These are phyloP conservation scores for Aurelia aurita DNA, from an alignment of 30 jellyfish, hydroid and myxozoan species.

Conservation along the genomic window DNA sequence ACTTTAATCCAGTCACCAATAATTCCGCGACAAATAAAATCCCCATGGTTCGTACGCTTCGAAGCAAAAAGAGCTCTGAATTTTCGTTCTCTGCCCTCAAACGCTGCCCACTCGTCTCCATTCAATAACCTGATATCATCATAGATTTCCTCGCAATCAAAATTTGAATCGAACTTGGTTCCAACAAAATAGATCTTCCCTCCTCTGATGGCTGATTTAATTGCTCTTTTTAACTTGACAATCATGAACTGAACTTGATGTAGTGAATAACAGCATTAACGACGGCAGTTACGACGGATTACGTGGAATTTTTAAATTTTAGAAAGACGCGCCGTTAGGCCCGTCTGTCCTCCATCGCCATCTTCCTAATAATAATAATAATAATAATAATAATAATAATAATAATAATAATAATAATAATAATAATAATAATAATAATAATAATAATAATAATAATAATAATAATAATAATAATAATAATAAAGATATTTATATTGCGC, in stretches of 20 bases:
- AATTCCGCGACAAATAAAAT: too few species aligned
- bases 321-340: constrained; percentile 19
- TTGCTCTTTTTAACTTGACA: constrained; percentile 23
- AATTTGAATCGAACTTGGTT: constrained; percentile 25
- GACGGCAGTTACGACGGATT: constrained; percentile 28
- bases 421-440: too few species aligned
- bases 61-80: constrained; percentile 19
- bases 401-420: too few species aligned
- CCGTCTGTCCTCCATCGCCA: constrained; percentile 35
- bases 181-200: constrained; percentile 16
- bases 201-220: too few species aligned
- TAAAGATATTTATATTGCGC: too few species aligned
- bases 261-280: constrained; percentile 28
- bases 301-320: constrained; percentile 3
- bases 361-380: neutral
- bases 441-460: too few species aligned
- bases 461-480: too few species aligned
- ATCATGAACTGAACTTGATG: constrained; percentile 16
- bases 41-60: constrained; percentile 9
- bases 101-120: constrained; percentile 20
- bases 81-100: too few species aligned
- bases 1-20: neutral
- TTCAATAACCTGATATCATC: constrained; percentile 28
- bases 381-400: too few species aligned
- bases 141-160: constrained; percentile 30